phyloP scores from a whole-genome alignment of 64 coral and sea anemone genomes.

The Catalaphyllia jardinei region DNA sequence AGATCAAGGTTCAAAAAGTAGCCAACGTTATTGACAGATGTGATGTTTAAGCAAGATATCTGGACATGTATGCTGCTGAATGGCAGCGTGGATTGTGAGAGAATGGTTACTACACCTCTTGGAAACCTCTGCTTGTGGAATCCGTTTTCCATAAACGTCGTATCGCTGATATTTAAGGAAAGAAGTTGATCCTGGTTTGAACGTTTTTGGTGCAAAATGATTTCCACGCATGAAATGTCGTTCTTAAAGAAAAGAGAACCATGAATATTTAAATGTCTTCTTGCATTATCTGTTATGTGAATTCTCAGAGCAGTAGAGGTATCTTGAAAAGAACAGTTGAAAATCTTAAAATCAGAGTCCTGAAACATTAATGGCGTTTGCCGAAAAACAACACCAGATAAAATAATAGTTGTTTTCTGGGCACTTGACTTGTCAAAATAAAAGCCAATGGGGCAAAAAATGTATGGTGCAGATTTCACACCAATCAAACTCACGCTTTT shows the following conservation, averaged over 20 bases:
- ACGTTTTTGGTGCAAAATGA: background rate
- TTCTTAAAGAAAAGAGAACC: background rate
- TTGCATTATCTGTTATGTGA: background rate
- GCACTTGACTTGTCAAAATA: background rate
- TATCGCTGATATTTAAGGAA: background rate
- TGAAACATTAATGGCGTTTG: background rate
- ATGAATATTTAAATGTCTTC: background rate
- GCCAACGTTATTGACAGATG: background rate
- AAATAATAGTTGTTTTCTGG: background rate
- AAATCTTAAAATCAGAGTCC: background rate
- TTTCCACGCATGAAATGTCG: background rate
- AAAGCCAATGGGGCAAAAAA: background rate
- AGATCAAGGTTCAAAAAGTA: constrained; percentile 1
- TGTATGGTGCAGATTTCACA: background rate
- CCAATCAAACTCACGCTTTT: background rate
- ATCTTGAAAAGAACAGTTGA: background rate
- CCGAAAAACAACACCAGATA: background rate
- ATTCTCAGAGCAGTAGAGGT: background rate
- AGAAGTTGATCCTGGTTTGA: background rate
- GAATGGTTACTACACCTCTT: background rate
- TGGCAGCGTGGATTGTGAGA: background rate
- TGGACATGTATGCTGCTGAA: background rate
- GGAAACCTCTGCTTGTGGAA: background rate
- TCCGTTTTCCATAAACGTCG: background rate
- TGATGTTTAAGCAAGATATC: background rate